These are phyloP conservation scores for Melanostigma gelatinosum DNA, from an alignment of 2,113 vertebrate genomes.

Conservation along the genomic window DNA sequence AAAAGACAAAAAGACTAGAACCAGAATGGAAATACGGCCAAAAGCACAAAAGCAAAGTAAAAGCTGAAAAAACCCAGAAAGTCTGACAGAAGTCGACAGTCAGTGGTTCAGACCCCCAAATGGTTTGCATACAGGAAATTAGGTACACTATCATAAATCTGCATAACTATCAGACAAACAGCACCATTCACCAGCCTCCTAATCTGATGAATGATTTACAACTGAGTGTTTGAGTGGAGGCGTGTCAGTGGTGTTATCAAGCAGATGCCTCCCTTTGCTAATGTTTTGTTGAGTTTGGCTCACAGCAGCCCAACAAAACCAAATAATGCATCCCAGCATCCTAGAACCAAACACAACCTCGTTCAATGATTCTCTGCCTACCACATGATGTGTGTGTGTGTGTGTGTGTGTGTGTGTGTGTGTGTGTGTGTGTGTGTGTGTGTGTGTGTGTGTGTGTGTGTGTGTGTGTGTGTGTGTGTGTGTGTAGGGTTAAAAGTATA, in stretches of 20 bases:
- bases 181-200: conserved; percentile 40
- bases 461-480: background rate
- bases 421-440: background rate
- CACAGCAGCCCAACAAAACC: conserved; percentile 12
- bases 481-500: background rate
- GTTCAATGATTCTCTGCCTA: background rate
- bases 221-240: conserved; percentile 36
- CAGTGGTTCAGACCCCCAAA: conserved; percentile 5
- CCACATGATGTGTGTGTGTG: background rate
- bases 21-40: background rate
- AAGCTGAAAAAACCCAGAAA: conserved; percentile 6
- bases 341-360: background rate
- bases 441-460: background rate
- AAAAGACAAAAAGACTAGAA: conserved; percentile 9
- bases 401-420: background rate
- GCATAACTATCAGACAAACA: conserved; percentile 35
- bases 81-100: background rate
- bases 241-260: conserved; percentile 35
- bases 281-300: conserved; percentile 36
- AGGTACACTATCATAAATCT: conserved; percentile 49
- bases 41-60: conserved; percentile 16
- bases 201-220: conserved; percentile 55
- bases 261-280: conserved; percentile 16
- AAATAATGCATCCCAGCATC: conserved; percentile 7
- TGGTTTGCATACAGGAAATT: conserved; percentile 39